phyloP scores from a whole-genome alignment of 30 jellyfish, hydroid and myxozoan species.

The Rhopilema esculentum region DNA sequence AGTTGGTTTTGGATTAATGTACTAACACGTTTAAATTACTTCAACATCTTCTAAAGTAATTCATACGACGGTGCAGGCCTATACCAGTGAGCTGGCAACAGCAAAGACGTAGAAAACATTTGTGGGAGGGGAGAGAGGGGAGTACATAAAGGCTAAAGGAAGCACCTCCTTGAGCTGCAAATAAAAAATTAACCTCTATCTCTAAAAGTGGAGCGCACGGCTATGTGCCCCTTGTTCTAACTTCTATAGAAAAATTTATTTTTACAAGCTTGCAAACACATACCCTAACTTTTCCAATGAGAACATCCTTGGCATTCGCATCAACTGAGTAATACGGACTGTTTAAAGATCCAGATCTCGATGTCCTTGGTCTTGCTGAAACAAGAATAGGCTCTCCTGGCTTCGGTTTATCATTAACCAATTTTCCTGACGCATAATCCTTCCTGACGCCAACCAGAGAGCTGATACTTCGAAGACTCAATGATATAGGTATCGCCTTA shows the following conservation, averaged over 20 bases:
- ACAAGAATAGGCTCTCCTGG: slow-evolving; percentile 82
- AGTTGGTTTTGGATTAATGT: no score
- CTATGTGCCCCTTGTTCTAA: no score
- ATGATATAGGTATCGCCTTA: slow-evolving; percentile 8
- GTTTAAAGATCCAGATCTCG: slow-evolving; percentile 48
- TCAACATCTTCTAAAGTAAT: no score
- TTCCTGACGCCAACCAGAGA: slow-evolving; percentile 25
- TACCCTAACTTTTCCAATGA: neutral
- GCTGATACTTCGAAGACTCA: slow-evolving; percentile 29
- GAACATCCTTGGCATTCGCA: slow-evolving; percentile 27
- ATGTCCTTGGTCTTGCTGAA: slow-evolving; percentile 78
- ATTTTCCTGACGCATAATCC: slow-evolving; percentile 29
- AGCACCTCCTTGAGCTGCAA: no score
- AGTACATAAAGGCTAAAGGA: no score
- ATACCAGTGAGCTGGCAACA: no score
- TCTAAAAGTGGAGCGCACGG: no score
- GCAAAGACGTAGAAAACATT: no score
- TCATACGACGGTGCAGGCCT: no score
- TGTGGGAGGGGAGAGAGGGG: no score
- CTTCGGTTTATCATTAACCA: slow-evolving; percentile 52
- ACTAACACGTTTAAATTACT: no score
- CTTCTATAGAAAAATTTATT: neutral
- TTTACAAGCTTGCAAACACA: neutral
- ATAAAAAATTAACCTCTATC: no score
- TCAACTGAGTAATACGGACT: slow-evolving; percentile 32